Conservation (phyloP, 2,113 vertebrate genomes). For the Tachycineta bicolor region DNA sequence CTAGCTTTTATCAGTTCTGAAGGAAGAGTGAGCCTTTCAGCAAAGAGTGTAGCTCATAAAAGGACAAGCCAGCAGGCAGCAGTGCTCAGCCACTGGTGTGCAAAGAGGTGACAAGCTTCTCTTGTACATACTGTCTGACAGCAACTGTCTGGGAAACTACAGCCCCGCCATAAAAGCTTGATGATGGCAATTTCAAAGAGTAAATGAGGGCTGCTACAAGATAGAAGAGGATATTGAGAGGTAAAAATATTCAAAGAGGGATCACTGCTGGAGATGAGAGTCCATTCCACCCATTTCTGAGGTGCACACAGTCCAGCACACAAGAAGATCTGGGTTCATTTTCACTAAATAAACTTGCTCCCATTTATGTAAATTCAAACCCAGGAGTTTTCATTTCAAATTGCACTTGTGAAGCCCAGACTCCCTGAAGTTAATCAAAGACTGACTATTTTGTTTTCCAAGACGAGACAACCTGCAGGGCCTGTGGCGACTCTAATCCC, state of each 20-base stretch:
- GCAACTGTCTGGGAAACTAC: not conserved
- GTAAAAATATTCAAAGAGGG: not conserved
- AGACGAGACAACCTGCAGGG: not conserved
- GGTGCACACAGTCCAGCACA: not conserved
- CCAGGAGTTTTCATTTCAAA: conserved; percentile 14
- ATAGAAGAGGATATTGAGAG: not conserved
- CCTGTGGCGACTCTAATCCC: not conserved
- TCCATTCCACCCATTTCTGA: not conserved
- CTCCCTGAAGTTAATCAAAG: not conserved
- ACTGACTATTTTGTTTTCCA: not conserved
- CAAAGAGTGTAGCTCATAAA: not conserved
- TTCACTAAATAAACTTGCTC: conserved; percentile 1
- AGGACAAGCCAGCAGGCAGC: not conserved
- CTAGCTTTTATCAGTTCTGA: not conserved
- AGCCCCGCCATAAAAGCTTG: not conserved
- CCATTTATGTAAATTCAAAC: not conserved
- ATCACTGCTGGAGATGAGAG: not conserved
- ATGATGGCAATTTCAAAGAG: not conserved
- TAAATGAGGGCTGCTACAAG: not conserved
- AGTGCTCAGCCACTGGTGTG: not conserved
- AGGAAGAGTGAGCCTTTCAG: not conserved
- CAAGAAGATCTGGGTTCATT: not conserved
- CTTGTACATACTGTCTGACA: not conserved
- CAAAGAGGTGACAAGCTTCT: not conserved
- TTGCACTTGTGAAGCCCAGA: conserved; percentile 32